Percentiles rank a stretch among this genome's conserved stretches.
phyloP scores from a whole-genome alignment of 2,797 vertebrate species.

The Mastacembelus armatus region DNA sequence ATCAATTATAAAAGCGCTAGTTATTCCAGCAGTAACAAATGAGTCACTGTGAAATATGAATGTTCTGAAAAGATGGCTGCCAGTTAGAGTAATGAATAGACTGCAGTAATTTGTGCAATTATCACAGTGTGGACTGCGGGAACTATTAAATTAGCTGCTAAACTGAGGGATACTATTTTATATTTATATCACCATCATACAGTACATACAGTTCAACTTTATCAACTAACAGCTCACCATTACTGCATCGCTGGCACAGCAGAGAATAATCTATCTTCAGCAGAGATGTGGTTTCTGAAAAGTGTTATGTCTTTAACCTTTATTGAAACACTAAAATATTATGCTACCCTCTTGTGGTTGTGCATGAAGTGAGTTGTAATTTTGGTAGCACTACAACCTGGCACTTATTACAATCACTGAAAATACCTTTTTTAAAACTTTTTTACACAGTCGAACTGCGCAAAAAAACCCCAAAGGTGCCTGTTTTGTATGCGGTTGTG shows the following conservation, averaged over 20 bases:
- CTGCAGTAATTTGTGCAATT: not conserved
- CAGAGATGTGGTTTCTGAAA: not conserved
- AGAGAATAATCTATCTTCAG: constrained; percentile 3
- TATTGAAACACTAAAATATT: constrained; percentile 8
- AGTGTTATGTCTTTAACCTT: not conserved
- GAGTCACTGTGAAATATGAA: not conserved
- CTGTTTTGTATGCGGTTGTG: not conserved
- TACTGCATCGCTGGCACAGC: not conserved
- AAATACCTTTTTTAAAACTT: not conserved
- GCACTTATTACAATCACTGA: not conserved
- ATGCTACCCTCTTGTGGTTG: constrained; percentile 80
- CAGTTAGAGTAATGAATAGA: too few species aligned
- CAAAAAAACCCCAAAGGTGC: not conserved
- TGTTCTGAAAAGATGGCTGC: not conserved
- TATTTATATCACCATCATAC: not conserved
- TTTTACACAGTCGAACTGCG: not conserved
- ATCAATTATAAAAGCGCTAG: too few species aligned
- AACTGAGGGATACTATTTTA: not conserved
- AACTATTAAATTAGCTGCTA: not conserved
- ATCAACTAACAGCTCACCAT: not conserved
- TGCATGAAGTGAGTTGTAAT: not conserved
- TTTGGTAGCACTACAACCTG: not conserved
- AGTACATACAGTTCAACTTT: too few species aligned
- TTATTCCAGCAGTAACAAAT: not conserved
- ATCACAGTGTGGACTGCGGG: not conserved